Base-by-base conservation (phyloP, 1,140 invertebrate species). In the Tribolium madens region DNA sequence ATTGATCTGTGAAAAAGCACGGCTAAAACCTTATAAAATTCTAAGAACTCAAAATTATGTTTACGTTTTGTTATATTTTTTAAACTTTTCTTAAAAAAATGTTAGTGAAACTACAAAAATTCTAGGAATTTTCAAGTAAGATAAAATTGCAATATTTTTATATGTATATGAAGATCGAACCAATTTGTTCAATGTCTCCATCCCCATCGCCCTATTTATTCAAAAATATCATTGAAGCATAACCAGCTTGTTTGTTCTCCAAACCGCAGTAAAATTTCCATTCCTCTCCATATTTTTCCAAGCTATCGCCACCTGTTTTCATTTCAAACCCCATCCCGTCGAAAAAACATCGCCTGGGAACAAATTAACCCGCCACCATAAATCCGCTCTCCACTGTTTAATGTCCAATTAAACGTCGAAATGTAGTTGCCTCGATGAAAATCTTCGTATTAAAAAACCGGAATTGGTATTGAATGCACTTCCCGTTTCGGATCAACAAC, bases 361-460 rank as follows among this genome's bases (percentile, higher is more conserved):
- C 53, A 26, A 60, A 60, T 60, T 60, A 60, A 64, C 10, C 26
- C 17, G n/a, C n/a, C 26, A n/a, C 21, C 26, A 64, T 33, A 33
- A 64, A 64, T 64, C 26, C 57, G 26, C 10, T 9, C 31, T 14
- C 26, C 57, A 33, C 57, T 64, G 57, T 64, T 64, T 64, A 31
- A 64, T 64, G 26, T 64, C 26, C 26, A 64, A 64, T 64, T 64
- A 64, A 64, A 64, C 12, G n/a, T 13, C 50, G 18, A 26, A 21
- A 60, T 26, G 53, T 10, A n/a, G 53, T 60, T 60, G 57, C 10
- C 10, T 12, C 57, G 57, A 33, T 64, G 57, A 64, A 64, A 64
- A 33, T 64, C 57, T 64, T 64, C 26, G 12, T 33, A 64, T 31
- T 12, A 64, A 64, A 64, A 64, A 33, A n/a, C 36, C 36, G 36